phyloP scores from a whole-genome alignment of 2,113 vertebrate species.

The Nibea coibor region DNA sequence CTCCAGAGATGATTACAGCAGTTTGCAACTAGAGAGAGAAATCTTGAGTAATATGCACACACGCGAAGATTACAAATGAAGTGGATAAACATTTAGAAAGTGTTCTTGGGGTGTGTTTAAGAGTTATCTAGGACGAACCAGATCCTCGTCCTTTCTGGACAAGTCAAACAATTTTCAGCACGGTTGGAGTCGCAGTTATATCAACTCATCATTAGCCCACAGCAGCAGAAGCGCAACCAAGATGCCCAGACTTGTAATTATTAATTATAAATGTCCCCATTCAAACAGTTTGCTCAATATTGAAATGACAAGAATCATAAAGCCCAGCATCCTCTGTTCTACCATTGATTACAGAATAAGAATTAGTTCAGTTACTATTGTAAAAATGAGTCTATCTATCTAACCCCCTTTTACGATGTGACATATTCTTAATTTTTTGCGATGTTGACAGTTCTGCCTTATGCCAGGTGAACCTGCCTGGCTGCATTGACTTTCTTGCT shows the following conservation, averaged over 20 bases:
- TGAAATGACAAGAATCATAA: conserved; percentile 16
- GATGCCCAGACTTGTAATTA: conserved; percentile 38
- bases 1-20: conserved; percentile 22
- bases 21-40: conserved; percentile 6
- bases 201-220: conserved; percentile 29
- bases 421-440: too few relatives aligned
- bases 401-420: too few relatives aligned
- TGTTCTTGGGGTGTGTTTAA: neutral
- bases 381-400: neutral
- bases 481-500: neutral
- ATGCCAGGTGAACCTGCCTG: neutral
- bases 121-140: neutral
- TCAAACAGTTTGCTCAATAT: conserved; percentile 34
- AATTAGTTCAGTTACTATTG: neutral
- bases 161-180: conserved; percentile 29
- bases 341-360: conserved; percentile 3
- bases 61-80: conserved; percentile 7
- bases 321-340: neutral
- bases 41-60: neutral
- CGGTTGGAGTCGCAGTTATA: conserved; percentile 11
- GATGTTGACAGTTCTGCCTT: too few relatives aligned
- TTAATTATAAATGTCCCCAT: conserved; percentile 49
- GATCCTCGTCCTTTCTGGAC: neutral
- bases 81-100: conserved; percentile 15
- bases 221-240: conserved; percentile 33